Evolutionary conservation across 2,113 vertebrate species (phyloP).

Genomic region (Taurulus bubalis): DNA sequence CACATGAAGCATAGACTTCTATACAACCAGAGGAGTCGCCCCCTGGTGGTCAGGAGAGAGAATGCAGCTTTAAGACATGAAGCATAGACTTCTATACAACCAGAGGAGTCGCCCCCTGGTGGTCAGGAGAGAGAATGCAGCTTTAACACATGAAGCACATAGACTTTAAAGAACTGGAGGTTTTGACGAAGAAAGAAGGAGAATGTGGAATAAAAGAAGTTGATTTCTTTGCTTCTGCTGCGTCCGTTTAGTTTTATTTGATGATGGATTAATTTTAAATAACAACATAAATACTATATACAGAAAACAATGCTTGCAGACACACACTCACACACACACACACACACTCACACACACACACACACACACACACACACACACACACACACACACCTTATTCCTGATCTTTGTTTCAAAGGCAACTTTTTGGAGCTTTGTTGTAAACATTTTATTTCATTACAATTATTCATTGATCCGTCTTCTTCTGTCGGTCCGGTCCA

Average conservation of each 20-base stretch:
- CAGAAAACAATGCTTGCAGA: neutral
- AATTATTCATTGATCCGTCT: neutral
- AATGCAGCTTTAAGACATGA: no score
- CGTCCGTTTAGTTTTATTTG: neutral
- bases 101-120: no score
- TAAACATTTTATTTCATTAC: slow-evolving; percentile 11
- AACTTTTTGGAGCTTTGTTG: neutral
- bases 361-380: no score
- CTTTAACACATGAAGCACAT: no score
- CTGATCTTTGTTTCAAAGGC: neutral
- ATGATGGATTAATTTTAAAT: neutral
- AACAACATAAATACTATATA: neutral
- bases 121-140: no score
- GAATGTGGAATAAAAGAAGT: neutral
- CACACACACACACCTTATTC: neutral
- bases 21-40: no score
- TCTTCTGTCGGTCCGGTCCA: neutral
- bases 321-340: no score
- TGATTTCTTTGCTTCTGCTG: neutral
- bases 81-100: no score
- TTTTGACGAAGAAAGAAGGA: neutral
- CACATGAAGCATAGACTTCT: no score
- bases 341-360: no score
- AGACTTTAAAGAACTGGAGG: neutral
- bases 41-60: no score